Conservation (phyloP, 1,140 invertebrate species). For the Lasioglossum albipes region DNA sequence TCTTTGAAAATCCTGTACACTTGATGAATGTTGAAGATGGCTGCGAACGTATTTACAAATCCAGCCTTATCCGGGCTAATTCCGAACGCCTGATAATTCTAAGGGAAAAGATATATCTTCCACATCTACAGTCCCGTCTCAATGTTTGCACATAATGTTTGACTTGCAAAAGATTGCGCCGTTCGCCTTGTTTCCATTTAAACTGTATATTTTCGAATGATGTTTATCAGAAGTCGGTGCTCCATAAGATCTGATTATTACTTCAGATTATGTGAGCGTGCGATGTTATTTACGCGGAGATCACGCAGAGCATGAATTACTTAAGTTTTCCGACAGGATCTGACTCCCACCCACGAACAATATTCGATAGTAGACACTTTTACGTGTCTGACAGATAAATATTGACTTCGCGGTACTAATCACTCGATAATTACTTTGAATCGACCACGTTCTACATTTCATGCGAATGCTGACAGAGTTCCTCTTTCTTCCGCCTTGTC, state of each 20-base stretch:
- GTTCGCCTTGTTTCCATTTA: not conserved
- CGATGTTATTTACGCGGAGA: slow-evolving; percentile 27
- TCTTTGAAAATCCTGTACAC: too few relatives aligned
- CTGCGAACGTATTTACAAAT: too few relatives aligned
- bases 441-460: not conserved
- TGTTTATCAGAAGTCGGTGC: not conserved
- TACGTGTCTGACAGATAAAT: slow-evolving; percentile 10
- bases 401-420: not conserved
- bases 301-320: not conserved
- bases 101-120: too few relatives aligned
- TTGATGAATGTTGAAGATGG: not conserved
- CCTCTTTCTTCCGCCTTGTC: too few relatives aligned
- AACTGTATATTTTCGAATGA: not conserved
- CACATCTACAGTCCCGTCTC: too few relatives aligned
- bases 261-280: not conserved
- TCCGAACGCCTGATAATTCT: not conserved
- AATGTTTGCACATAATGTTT: too few relatives aligned
- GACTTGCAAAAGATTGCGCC: not conserved
- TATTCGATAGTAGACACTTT: not conserved
- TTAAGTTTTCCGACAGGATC: slow-evolving; percentile 23
- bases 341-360: not conserved
- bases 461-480: not conserved
- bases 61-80: not conserved
- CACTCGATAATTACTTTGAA: not conserved
- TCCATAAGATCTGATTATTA: not conserved